phyloP scores from a whole-genome alignment of 2,797 vertebrate species.

The Gallinago stenura region DNA sequence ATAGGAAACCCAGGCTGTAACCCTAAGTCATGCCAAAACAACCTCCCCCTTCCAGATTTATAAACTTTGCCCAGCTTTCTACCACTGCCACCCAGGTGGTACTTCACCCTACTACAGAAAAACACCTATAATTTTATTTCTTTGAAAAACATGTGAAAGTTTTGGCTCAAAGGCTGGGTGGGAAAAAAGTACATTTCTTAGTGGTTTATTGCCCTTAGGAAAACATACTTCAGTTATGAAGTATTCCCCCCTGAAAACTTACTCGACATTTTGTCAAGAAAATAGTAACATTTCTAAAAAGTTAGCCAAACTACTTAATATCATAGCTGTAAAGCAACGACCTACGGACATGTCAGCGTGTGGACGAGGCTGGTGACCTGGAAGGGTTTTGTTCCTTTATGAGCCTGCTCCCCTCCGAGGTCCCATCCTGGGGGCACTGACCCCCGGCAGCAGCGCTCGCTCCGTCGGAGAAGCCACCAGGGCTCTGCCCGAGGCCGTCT shows the following conservation, averaged over 20 bases:
- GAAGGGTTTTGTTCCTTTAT: not conserved
- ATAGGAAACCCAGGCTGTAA: slow-evolving; percentile 49
- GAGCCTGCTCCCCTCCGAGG: not conserved
- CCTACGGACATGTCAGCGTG: slow-evolving; percentile 53
- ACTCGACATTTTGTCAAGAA: slow-evolving; percentile 74
- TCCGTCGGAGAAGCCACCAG: not conserved
- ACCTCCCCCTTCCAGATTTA: slow-evolving; percentile 44
- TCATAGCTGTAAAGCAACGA: slow-evolving; percentile 54
- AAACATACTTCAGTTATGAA: slow-evolving; percentile 78
- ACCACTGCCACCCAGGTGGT: slow-evolving; percentile 70
- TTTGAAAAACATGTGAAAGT: slow-evolving; percentile 69
- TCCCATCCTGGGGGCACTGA: not conserved
- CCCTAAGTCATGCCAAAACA: slow-evolving; percentile 44
- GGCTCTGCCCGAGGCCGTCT: not conserved
- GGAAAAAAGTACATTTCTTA: slow-evolving; percentile 53
- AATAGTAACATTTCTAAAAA: slow-evolving; percentile 74
- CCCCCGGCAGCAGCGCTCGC: not conserved
- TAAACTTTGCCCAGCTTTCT: slow-evolving; percentile 50
- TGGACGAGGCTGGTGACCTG: slow-evolving; percentile 20
- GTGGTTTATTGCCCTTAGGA: slow-evolving; percentile 75
- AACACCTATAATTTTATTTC: slow-evolving; percentile 72
- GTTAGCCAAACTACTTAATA: slow-evolving; percentile 62
- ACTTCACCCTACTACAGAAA: slow-evolving; percentile 57
- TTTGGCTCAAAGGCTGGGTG: slow-evolving; percentile 66
- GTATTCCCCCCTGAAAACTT: slow-evolving; percentile 77